Conservation (phyloP, 2,797 vertebrate species). For the Octomys mimax region DNA sequence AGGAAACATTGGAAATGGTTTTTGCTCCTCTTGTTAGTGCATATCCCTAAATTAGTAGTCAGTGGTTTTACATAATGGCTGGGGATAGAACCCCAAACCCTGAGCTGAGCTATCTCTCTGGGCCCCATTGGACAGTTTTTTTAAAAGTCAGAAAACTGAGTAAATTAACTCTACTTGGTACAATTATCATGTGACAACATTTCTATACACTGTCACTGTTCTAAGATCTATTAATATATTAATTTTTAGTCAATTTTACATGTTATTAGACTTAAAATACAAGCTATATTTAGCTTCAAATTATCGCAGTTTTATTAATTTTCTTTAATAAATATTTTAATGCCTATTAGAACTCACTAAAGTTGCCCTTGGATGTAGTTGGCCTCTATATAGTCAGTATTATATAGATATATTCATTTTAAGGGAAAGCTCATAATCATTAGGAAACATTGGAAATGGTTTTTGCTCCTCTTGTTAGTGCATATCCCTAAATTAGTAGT, state of each 20-base stretch:
- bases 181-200: not conserved
- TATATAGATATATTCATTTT: not conserved
- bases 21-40: not conserved
- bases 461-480: not conserved
- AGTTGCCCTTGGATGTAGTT: not conserved
- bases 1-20: not conserved
- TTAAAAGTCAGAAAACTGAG: not conserved
- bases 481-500: not conserved
- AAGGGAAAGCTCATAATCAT: not conserved
- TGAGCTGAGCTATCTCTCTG: too few relatives aligned
- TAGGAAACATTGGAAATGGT: not conserved
- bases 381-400: not conserved
- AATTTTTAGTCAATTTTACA: not conserved
- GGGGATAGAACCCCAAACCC: too few relatives aligned
- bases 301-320: not conserved
- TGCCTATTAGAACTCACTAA: not conserved
- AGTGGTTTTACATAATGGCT: too few relatives aligned
- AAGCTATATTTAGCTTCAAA: not conserved
- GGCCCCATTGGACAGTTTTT: not conserved
- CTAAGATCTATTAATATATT: not conserved
- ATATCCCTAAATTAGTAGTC: not conserved
- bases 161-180: not conserved
- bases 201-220: not conserved
- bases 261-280: not conserved
- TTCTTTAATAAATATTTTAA: constrained; percentile 29